phyloP scores from a whole-genome alignment of 1,140 invertebrate genomes.

The Heliconius eleuchia region DNA sequence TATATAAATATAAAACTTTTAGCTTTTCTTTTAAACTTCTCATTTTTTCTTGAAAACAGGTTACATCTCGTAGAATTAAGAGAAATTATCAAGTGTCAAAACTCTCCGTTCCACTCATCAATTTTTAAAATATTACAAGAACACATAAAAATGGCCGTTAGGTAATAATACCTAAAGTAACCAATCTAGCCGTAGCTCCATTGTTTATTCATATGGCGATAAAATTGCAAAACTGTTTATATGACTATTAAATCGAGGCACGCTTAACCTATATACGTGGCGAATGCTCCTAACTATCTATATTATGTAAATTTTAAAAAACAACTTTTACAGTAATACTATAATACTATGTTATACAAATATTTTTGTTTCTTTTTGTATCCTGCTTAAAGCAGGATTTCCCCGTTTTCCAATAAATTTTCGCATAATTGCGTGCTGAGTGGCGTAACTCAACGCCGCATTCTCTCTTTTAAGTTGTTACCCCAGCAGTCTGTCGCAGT shows the following conservation, averaged over 20 bases:
- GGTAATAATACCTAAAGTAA: conserved; percentile 1
- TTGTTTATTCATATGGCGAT: conserved; percentile 33
- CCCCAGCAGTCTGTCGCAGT: too few relatives aligned
- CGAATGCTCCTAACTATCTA: conserved; percentile 43
- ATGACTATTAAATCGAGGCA: conserved; percentile 46
- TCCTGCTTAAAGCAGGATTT: background rate
- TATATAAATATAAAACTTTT: too few relatives aligned
- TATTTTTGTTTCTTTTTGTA: background rate
- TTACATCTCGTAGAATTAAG: too few relatives aligned
- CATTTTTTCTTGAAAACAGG: too few relatives aligned
- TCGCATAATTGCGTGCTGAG: background rate
- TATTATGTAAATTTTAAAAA: conserved; percentile 32
- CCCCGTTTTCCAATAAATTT: too few relatives aligned
- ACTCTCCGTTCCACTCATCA: background rate
- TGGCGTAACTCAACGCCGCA: background rate
- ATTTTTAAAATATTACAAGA: background rate
- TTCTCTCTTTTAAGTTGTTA: background rate
- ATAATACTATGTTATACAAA: background rate
- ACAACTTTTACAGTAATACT: background rate
- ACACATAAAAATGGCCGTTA: background rate
- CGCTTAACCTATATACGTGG: conserved; percentile 61
- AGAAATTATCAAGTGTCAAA: background rate
- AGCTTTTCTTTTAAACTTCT: too few relatives aligned
- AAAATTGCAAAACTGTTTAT: conserved; percentile 12
- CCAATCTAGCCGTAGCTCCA: background rate